Percentiles rank a stretch among this genome's conserved stretches.
Evolutionary conservation across 2,888 invertebrate genomes (phyloP).

Genomic region (Caenorhabditis drosophilae): DNA sequence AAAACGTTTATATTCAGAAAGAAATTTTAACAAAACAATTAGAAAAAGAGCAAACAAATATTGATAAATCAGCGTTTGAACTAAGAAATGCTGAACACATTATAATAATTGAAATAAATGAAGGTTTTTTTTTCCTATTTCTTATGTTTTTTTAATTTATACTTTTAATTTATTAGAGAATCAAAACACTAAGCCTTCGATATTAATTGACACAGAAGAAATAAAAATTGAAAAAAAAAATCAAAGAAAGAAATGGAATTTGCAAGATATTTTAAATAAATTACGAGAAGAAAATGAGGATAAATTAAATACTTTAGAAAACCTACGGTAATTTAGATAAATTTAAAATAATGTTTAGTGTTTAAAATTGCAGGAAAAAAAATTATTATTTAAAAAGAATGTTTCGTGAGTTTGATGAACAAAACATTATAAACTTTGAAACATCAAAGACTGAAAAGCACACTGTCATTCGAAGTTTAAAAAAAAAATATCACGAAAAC

Average conservation of each 20-base stretch:
- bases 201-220: slow-evolving; percentile 12
- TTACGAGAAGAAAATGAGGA: no score
- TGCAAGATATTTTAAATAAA: no score
- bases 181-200: slow-evolving; percentile 18
- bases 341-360: background rate
- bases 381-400: slow-evolving; percentile 15
- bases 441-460: slow-evolving; percentile 20
- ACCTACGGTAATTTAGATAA: no score
- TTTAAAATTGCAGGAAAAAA: background rate
- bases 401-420: slow-evolving; percentile 7
- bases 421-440: slow-evolving; percentile 20
- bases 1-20: slow-evolving; percentile 10
- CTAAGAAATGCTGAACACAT: slow-evolving; percentile 26
- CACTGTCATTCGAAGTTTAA: slow-evolving; percentile 12
- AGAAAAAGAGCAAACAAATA: slow-evolving; percentile 15
- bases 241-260: no score
- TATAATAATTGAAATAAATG: slow-evolving; percentile 18
- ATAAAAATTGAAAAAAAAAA: slow-evolving; percentile 20
- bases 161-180: slow-evolving; percentile 21
- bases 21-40: slow-evolving; percentile 18
- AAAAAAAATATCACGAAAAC: slow-evolving; percentile 20
- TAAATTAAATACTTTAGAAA: no score
- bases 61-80: slow-evolving; percentile 20
- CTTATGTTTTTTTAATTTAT: background rate
- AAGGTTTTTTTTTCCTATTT: slow-evolving; percentile 5